Percentiles rank a stretch among this genome's conserved stretches.
Evolutionary conservation across 2,113 vertebrate genomes (phyloP).

Genomic region (Oplegnathus fasciatus): DNA sequence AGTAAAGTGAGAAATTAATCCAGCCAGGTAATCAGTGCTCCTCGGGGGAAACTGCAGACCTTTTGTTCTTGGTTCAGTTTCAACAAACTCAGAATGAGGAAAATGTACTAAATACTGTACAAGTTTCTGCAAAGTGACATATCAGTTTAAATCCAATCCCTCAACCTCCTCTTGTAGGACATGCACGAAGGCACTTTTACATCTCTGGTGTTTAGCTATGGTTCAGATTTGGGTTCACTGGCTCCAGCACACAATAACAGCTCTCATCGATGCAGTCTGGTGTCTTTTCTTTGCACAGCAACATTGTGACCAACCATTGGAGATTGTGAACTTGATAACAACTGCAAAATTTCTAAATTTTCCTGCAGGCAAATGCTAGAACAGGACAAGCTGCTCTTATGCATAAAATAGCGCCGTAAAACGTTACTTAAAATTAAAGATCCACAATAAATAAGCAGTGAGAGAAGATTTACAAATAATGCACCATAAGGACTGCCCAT

Average conservation of each 20-base stretch:
- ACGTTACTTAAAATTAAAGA: background rate
- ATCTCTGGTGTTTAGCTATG: background rate
- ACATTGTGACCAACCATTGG: background rate
- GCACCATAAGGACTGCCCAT: background rate
- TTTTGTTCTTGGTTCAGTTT: background rate
- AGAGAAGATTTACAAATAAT: no score
- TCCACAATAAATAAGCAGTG: background rate
- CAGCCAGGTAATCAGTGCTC: background rate
- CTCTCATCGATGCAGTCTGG: background rate
- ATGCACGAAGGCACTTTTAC: background rate
- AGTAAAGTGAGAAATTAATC: background rate
- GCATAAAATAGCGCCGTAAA: background rate
- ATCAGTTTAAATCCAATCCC: background rate
- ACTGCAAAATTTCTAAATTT: background rate
- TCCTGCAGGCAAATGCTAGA: background rate
- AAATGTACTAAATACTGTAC: background rate
- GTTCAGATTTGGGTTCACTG: background rate
- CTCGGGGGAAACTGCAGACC: background rate
- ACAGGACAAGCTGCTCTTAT: background rate
- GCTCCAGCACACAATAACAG: background rate
- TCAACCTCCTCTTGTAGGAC: background rate
- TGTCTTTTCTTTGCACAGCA: background rate
- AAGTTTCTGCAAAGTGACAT: slow-evolving; percentile 2
- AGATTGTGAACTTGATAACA: background rate
- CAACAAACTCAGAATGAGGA: background rate